phyloP scores from a whole-genome alignment of 2,113 vertebrate genomes.

The Microtus oregoni region DNA sequence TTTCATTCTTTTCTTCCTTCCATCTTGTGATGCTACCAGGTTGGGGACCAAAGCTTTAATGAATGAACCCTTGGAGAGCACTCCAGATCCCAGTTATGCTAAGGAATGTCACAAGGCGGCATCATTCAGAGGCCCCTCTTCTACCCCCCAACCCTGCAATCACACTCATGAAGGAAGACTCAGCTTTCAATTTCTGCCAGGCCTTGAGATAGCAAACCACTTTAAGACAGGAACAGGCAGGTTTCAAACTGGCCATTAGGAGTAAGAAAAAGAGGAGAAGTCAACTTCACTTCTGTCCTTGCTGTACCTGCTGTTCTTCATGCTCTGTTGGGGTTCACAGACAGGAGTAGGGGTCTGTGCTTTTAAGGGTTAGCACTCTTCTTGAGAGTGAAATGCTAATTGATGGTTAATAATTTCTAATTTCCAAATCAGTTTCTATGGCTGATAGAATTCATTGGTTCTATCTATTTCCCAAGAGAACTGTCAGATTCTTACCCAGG shows the following conservation, averaged over 20 bases:
- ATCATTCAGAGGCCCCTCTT: neutral
- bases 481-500: neutral
- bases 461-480: neutral
- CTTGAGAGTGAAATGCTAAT: neutral
- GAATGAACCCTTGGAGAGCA: neutral
- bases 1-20: too few species aligned
- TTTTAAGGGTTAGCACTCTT: neutral
- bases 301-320: neutral
- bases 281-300: neutral
- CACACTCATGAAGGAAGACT: neutral
- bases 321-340: neutral
- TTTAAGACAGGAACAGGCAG: neutral
- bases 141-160: neutral
- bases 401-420: neutral
- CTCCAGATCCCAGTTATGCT: neutral
- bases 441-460: constrained; percentile 13
- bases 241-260: neutral
- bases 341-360: neutral
- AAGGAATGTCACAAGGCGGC: neutral
- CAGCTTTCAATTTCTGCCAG: neutral
- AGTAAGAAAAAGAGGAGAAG: neutral
- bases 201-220: neutral
- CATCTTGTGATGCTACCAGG: neutral
- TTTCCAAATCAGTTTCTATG: constrained; percentile 28
- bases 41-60: neutral